Evolutionary conservation across 2,113 vertebrate species (phyloP).

Genomic region (Lathamus discolor): DNA sequence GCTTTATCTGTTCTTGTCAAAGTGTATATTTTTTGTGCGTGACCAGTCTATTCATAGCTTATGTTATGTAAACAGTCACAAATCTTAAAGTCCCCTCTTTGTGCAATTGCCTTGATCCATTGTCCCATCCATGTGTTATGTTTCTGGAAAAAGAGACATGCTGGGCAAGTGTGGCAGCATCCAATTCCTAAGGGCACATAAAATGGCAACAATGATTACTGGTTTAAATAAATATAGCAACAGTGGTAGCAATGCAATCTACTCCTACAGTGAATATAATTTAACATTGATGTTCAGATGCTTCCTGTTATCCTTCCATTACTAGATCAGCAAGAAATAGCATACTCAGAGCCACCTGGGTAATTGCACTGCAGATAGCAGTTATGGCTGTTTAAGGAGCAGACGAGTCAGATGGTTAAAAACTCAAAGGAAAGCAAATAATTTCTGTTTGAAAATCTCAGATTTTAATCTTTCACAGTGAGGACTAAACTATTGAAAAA

Average conservation of each 20-base stretch:
- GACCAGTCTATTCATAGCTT: background rate
- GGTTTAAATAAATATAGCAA: constrained; percentile 58
- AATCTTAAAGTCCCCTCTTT: background rate
- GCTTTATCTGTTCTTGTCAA: background rate
- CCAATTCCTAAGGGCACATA: constrained; percentile 1
- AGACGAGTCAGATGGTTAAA: background rate
- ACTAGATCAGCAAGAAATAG: constrained; percentile 50
- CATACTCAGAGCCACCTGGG: background rate
- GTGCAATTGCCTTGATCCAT: background rate
- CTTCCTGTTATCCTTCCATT: constrained; percentile 59
- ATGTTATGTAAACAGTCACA: background rate
- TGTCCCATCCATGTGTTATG: background rate
- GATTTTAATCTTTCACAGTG: background rate
- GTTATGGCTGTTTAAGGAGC: background rate
- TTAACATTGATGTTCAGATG: constrained; percentile 33
- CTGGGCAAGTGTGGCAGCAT: background rate
- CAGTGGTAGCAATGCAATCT: constrained; percentile 21
- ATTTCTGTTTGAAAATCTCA: background rate
- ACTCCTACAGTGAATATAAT: constrained; percentile 57
- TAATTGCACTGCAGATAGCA: background rate
- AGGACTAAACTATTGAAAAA: background rate
- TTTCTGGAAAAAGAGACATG: background rate
- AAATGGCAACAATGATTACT: constrained; percentile 41
- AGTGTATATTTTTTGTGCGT: background rate
- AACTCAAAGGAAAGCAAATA: background rate